These are phyloP conservation scores for Morpho achilles DNA, from an alignment of 2,888 invertebrate species.

Conservation along the genomic window DNA sequence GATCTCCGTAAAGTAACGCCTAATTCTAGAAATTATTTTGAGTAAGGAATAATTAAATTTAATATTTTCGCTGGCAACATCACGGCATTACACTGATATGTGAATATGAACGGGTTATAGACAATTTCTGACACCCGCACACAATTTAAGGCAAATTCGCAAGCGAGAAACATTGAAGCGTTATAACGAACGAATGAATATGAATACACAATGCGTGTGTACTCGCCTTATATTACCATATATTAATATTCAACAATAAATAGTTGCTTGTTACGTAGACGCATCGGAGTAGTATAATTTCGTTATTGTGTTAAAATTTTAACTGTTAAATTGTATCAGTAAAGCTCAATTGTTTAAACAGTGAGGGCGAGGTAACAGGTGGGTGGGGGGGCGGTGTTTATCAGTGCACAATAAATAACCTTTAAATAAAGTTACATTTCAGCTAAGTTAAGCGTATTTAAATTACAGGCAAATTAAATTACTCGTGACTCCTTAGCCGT, in stretches of 20 bases:
- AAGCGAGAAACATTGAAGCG: slow-evolving; percentile 55
- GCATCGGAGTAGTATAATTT: slow-evolving; percentile 1
- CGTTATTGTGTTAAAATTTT: slow-evolving; percentile 2
- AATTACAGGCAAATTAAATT: too few relatives aligned
- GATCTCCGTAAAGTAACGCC: too few relatives aligned
- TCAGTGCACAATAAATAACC: too few relatives aligned
- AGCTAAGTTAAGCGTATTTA: too few relatives aligned
- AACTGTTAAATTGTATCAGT: background rate
- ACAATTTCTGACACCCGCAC: slow-evolving; percentile 20
- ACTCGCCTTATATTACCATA: slow-evolving; percentile 58
- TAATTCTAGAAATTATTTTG: too few relatives aligned
- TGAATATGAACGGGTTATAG: slow-evolving; percentile 9
- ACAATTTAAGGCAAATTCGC: slow-evolving; percentile 34
- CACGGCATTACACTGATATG: background rate
- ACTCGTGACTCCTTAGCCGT: too few relatives aligned
- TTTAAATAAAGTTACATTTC: too few relatives aligned
- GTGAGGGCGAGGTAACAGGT: too few relatives aligned
- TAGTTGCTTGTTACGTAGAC: slow-evolving; percentile 23
- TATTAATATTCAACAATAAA: slow-evolving; percentile 44
- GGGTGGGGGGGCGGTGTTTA: too few relatives aligned
- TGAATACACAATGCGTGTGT: slow-evolving; percentile 58
- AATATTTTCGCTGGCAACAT: background rate
- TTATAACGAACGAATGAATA: slow-evolving; percentile 76
- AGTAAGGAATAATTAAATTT: too few relatives aligned
- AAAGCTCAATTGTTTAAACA: background rate